These are phyloP conservation scores for Drosophila prosaltans DNA, from an alignment of 1,140 invertebrate genomes.

Conservation along the genomic window DNA sequence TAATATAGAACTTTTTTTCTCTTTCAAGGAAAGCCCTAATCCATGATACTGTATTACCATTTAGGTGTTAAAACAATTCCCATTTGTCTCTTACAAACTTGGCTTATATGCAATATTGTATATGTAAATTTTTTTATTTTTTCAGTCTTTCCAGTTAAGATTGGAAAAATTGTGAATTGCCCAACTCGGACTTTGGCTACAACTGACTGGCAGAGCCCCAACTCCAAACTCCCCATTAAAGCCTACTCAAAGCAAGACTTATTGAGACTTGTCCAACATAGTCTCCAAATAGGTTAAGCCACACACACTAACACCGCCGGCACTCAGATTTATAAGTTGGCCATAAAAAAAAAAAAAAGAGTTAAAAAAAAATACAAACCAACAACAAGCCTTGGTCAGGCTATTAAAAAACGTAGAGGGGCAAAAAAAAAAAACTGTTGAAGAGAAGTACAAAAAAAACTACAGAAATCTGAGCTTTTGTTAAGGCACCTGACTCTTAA, in stretches of 20 bases:
- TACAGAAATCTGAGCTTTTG: slow-evolving; percentile 67
- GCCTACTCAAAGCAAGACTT: slow-evolving; percentile 30
- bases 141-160: background rate
- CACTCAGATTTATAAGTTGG: slow-evolving; percentile 59
- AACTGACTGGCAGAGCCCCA: background rate
- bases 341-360: slow-evolving; percentile 47
- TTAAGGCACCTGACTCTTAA: slow-evolving; percentile 68
- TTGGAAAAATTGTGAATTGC: slow-evolving; percentile 9
- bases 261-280: slow-evolving; percentile 52
- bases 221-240: slow-evolving; percentile 24
- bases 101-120: background rate
- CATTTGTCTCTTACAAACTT: background rate
- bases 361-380: slow-evolving; percentile 34
- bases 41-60: background rate
- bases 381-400: slow-evolving; percentile 51
- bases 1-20: background rate
- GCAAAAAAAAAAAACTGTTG: slow-evolving; percentile 5
- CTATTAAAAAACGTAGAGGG: slow-evolving; percentile 31
- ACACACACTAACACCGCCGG: slow-evolving; percentile 23
- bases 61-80: background rate
- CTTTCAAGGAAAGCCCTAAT: background rate
- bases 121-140: background rate
- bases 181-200: background rate
- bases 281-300: slow-evolving; percentile 64
- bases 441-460: slow-evolving; percentile 20